These are phyloP conservation scores for Chrysolina oricalcia DNA, from an alignment of 2,888 invertebrate species.

Conservation along the genomic window DNA sequence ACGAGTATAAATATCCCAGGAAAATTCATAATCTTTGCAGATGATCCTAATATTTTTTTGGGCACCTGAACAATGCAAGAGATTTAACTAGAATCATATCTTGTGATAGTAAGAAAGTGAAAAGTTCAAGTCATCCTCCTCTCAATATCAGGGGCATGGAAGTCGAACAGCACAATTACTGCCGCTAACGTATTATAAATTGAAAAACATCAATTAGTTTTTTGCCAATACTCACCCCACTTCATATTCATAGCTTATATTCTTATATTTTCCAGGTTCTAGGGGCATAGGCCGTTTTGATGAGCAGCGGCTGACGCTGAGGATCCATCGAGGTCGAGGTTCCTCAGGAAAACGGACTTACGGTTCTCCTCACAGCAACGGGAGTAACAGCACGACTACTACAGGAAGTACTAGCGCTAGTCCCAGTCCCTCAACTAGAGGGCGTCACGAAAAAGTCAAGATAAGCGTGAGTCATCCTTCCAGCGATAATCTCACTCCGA, in stretches of 20 bases:
- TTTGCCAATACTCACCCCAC: too few relatives aligned
- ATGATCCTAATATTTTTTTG: too few relatives aligned
- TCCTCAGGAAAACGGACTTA: slow-evolving; percentile 75
- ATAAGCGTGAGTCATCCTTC: slow-evolving; percentile 91
- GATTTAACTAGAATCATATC: too few relatives aligned
- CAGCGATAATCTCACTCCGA: slow-evolving; percentile 76
- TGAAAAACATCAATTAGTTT: too few relatives aligned
- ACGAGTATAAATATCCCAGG: too few relatives aligned
- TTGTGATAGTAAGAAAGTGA: too few relatives aligned
- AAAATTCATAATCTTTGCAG: too few relatives aligned
- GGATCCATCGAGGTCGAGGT: slow-evolving; percentile 91
- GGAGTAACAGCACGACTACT: slow-evolving; percentile 81
- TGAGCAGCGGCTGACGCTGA: slow-evolving; percentile 90
- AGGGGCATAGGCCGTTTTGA: slow-evolving; percentile 86
- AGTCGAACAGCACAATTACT: too few relatives aligned
- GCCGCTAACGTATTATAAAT: too few relatives aligned
- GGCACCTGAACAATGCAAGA: too few relatives aligned
- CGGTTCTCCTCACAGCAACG: slow-evolving; percentile 80
- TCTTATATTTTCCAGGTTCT: slow-evolving; percentile 70
- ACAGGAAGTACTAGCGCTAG: slow-evolving; percentile 80
- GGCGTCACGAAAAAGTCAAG: slow-evolving; percentile 85
- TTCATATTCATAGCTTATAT: neutral
- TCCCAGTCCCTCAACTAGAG: slow-evolving; percentile 75
- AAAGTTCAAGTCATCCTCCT: too few relatives aligned
- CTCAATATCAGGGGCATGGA: too few relatives aligned